Evolutionary conservation across 2,113 vertebrate species (phyloP).

Genomic region (Conger conger): DNA sequence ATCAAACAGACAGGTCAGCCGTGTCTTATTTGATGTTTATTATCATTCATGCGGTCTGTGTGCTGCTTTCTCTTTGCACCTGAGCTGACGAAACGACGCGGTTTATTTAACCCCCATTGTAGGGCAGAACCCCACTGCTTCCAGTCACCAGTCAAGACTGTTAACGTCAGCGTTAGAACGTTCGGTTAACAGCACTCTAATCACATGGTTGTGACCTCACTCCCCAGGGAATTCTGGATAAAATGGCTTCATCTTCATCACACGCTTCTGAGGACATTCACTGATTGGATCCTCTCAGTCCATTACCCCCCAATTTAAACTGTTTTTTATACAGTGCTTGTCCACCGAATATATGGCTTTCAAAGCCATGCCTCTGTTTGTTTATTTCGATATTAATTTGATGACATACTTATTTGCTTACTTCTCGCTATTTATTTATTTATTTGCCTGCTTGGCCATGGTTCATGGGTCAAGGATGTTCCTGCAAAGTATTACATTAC

Average conservation of each 20-base stretch:
- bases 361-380: background rate
- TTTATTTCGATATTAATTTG: background rate
- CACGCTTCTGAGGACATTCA: slow-evolving; percentile 45
- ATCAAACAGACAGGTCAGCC: background rate
- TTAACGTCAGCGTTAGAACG: too few relatives aligned
- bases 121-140: too few relatives aligned
- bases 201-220: too few relatives aligned
- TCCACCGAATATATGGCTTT: slow-evolving; percentile 25
- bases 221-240: background rate
- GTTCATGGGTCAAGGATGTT: too few relatives aligned
- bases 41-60: too few relatives aligned
- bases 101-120: too few relatives aligned
- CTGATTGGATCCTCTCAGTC: slow-evolving; percentile 53
- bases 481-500: too few relatives aligned
- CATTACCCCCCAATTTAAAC: slow-evolving; percentile 61
- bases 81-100: background rate
- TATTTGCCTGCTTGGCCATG: too few relatives aligned
- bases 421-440: too few relatives aligned
- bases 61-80: background rate
- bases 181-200: too few relatives aligned
- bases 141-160: too few relatives aligned
- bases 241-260: slow-evolving; percentile 40
- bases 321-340: slow-evolving; percentile 42
- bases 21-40: background rate
- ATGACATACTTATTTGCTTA: too few relatives aligned